Base-by-base conservation (phyloP, 23 tunicate genomes). In the Oikopleura dioica region DNA sequence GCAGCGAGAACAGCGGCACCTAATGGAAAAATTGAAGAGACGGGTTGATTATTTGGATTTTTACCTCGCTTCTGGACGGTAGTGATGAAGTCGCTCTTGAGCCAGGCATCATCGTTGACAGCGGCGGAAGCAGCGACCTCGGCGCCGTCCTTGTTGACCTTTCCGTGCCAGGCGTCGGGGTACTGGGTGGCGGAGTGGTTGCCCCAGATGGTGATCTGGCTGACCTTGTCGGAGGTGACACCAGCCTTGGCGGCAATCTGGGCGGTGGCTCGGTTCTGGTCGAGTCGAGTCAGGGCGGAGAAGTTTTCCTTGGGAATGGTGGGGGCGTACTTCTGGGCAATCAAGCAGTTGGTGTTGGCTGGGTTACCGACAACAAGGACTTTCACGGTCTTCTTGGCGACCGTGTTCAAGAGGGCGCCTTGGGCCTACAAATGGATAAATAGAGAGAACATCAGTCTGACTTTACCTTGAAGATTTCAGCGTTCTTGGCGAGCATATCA, bases 281-380 rank as follows among this genome's bases (percentile, higher is more conserved):
- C 97, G 1, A 91, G 76, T 33, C 97, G 69, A 1, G 97, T 91
- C 79, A 91, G 69, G 38, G 87, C 82, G 21, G 94, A 75, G 68
- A 91, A 91, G 77, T 85, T 91, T 36, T 80, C 77, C 38, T 85
- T 91, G 0, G 97, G 87, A 69, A 91, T 91, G 4, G 84, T 72
- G 0, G 97, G 94, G 1, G 97, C 97, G 38, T 81, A 82, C 21
- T 78, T 83, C 31, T 83, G 68, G 24, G 92, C 92, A 55, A 91
- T 85, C 75, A 91, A 37, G 55, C 92, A 85, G 78, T 91, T 91
- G 76, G 97, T 91, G 80, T 91, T 91, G 36, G 97, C 97, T 36
- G 97, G 97, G 69, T 91, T 91, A 50, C 97, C 97, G 35, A 91
- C 97, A 35, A 91, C 97, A 35, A 91, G 77, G 58, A 91, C 97